phyloP scores from a whole-genome alignment of 2,113 vertebrate genomes.

The Cyrtonyx montezumae region DNA sequence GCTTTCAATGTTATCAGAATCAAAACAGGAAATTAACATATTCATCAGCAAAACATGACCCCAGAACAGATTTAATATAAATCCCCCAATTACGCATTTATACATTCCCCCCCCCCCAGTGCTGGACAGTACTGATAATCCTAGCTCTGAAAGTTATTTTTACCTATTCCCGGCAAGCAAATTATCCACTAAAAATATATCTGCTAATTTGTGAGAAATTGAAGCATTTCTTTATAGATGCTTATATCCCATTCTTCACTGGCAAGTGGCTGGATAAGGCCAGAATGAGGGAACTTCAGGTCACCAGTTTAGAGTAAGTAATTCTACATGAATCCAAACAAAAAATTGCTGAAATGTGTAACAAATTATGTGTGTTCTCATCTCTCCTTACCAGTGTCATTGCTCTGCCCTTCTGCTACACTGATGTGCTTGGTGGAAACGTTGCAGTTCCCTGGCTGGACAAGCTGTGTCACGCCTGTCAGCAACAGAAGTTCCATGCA shows the following conservation, averaged over 20 bases:
- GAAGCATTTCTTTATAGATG: background rate
- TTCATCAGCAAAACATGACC: constrained; percentile 1
- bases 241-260: background rate
- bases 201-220: background rate
- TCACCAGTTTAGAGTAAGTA: background rate
- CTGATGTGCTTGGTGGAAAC: background rate
- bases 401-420: rapidly evolving
- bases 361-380: background rate
- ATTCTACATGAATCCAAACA: background rate
- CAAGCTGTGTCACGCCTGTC: background rate
- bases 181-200: background rate
- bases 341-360: background rate
- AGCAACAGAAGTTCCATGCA: background rate
- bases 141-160: background rate
- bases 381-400: background rate
- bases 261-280: background rate
- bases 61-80: background rate
- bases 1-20: background rate
- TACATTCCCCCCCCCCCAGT: background rate
- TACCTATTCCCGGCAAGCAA: background rate
- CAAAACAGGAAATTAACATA: constrained; percentile 34
- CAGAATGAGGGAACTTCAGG: background rate
- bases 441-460: background rate
- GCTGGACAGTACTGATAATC: background rate
- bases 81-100: background rate